Conservation (phyloP, 2,113 vertebrate genomes). For the Odontesthes bonariensis region DNA sequence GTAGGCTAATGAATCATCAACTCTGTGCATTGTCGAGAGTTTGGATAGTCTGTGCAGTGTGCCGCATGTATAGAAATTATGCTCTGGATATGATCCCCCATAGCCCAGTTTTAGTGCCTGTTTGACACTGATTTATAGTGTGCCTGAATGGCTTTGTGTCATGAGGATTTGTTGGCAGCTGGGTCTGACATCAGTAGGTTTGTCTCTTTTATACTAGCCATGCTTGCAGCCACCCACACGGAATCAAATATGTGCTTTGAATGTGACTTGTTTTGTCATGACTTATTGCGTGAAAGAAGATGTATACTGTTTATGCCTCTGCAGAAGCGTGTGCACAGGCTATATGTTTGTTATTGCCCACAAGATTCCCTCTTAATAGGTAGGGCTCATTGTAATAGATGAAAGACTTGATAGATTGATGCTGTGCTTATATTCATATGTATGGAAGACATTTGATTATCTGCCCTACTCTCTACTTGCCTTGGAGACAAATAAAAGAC, state of each 20-base stretch:
- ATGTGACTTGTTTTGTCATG: constrained; percentile 1
- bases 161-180: constrained; percentile 53
- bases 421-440: constrained; percentile 3
- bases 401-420: background rate
- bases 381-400: background rate
- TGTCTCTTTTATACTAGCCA: constrained; percentile 35
- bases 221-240: constrained; percentile 49
- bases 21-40: background rate
- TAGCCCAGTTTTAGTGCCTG: constrained; percentile 27
- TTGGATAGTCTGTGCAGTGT: background rate
- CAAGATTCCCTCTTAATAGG: background rate
- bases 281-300: constrained; percentile 13
- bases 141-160: constrained; percentile 51
- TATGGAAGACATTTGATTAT: constrained; percentile 15
- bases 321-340: constrained; percentile 2
- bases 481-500: background rate
- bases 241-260: constrained; percentile 30
- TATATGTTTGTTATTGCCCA: background rate
- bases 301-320: constrained; percentile 1
- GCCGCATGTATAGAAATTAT: background rate
- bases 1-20: constrained; percentile 20
- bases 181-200: constrained; percentile 43
- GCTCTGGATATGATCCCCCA: constrained; percentile 9
- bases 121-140: constrained; percentile 56
- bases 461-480: constrained; percentile 4